Conservation (phyloP, 2,113 vertebrate species). For the Boleophthalmus pectinirostris region DNA sequence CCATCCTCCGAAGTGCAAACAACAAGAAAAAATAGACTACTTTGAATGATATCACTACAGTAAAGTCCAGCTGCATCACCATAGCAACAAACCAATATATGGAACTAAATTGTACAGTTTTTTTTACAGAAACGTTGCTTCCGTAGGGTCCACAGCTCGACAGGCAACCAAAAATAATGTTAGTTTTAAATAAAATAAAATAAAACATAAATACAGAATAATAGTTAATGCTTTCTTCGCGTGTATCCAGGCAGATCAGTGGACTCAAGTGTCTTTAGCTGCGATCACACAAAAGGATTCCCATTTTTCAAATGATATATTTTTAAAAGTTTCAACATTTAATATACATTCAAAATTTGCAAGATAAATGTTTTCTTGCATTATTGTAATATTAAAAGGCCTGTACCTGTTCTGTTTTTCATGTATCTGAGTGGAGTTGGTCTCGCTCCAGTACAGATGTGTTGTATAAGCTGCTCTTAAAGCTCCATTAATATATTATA, state of each 20-base stretch:
- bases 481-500: no score
- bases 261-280: constrained; percentile 62
- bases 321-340: not conserved
- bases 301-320: not conserved
- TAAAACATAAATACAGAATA: constrained; percentile 78
- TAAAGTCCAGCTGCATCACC: constrained; percentile 46
- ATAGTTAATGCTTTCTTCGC: constrained; percentile 73
- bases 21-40: constrained; percentile 60
- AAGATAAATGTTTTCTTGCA: no score
- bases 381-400: no score
- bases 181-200: constrained; percentile 68
- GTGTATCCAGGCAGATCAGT: constrained; percentile 66
- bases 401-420: no score
- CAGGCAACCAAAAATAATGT: constrained; percentile 52
- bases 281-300: not conserved
- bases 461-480: no score
- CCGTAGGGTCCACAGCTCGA: constrained; percentile 53
- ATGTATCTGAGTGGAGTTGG: no score
- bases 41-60: constrained; percentile 55
- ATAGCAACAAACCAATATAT: constrained; percentile 41
- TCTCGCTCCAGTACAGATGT: no score
- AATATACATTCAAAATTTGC: not conserved
- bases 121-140: constrained; percentile 40
- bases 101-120: constrained; percentile 30
- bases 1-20: constrained; percentile 73